Evolutionary conservation across 2,797 vertebrate species (phyloP), one percentile per base, ranked within the genome.

Genomic region (Scarus forsteni): DNA sequence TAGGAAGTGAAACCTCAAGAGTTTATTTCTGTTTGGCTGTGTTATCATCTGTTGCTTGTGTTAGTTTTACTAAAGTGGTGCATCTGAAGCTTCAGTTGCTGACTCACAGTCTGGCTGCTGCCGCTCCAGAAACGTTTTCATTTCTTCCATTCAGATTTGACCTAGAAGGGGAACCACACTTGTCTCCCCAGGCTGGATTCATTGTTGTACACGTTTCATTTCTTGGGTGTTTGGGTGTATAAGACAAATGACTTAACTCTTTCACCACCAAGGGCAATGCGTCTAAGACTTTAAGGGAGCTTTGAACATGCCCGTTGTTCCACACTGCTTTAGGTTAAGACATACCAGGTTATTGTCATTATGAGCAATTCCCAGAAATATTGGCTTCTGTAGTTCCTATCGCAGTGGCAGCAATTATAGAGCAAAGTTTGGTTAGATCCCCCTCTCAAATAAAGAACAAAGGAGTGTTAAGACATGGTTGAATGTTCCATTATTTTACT

Each of bases 21-120:
- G 58, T 44, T 36, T 52, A 35, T 61, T 61, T 66, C 16, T 42
- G 16, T 51, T n/a, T 42, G 16, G 66, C 27, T 55, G 14, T 61
- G 14, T 73, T 50, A 44, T 61, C 49, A 13, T 75, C 50, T 60
- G 43, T 19, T 63, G 69, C 59, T 62, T 45, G 66, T 36, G 38
- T 71, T 66, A 62, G n/a, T 46, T 36, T 11, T 8, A 39, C 53
- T 49, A 1, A 80, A 12, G 6, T 60, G 65, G 42, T 60, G 48
- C 44, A 48, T 70, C 16, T 18, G 4, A 49, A 52, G 68, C 54
- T 54, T 42, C 27, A 27, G 27, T 48, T 16, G 38, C 54, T 89
- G 88, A 90, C 70, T 92, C 90, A 92, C 27, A 49, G 84, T 88
- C 87, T 89, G 73, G 60, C 45, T 64, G 50, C 62, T 46, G 36